Evolutionary conservation across 2,888 invertebrate genomes (phyloP), one percentile per base, ranked within the genome.

Genomic region (Helobdella robusta): DNA sequence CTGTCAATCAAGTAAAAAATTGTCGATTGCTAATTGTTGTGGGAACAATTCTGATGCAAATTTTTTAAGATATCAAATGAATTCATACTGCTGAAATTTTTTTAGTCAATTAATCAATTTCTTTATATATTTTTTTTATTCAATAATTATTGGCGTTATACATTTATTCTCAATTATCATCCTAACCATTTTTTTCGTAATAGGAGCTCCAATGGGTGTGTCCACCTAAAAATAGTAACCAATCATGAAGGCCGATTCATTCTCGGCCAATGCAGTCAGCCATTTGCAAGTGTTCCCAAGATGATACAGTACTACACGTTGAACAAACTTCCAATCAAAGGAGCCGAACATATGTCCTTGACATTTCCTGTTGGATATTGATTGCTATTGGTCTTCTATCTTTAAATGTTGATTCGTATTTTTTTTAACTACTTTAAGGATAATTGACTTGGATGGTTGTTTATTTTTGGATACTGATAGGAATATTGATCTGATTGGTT

Each of bases 1-100:
- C 83, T 94, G 67, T 92, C 92, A 72, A 83, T 94, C 73, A 94
- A 93, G 94, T 94, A n/a, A n/a, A n/a, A n/a, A n/a, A n/a, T n/a
- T n/a, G n/a, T n/a, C n/a, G n/a, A n/a, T n/a, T n/a, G n/a, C n/a
- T n/a, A n/a, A n/a, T n/a, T n/a, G n/a, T n/a, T n/a, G n/a, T n/a
- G n/a, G n/a, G n/a, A n/a, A n/a, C n/a, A n/a, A n/a, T n/a, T n/a
- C n/a, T n/a, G n/a, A n/a, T n/a, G n/a, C n/a, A n/a, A n/a, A n/a
- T n/a, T n/a, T n/a, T n/a, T n/a, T n/a, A n/a, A n/a, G n/a, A n/a
- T n/a, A n/a, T n/a, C n/a, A n/a, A n/a, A n/a, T n/a, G n/a, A n/a
- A n/a, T n/a, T n/a, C n/a, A n/a, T n/a, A n/a, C n/a, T n/a, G n/a
- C n/a, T n/a, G n/a, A n/a, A n/a, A n/a, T n/a, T n/a, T n/a, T n/a